A percentile compares a stretch with the other conserved stretches of the same genome.
phyloP scores from a whole-genome alignment of 2,797 vertebrate species.

The Nannoperca australis region DNA sequence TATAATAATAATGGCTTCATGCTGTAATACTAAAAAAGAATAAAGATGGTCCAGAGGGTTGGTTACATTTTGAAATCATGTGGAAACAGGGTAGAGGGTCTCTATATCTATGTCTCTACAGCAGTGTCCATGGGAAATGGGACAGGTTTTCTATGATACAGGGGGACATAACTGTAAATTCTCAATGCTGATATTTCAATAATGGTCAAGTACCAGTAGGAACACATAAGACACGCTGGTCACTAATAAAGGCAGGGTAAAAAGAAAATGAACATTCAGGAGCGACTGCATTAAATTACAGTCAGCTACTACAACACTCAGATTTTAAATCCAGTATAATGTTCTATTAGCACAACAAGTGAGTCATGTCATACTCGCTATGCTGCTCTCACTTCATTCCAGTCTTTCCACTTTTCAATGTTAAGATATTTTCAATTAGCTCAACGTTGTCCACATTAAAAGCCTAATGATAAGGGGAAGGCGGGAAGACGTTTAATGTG shows the following conservation, averaged over 20 bases:
- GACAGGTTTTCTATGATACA: not conserved
- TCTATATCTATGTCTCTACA: not conserved
- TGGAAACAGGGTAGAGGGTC: not conserved
- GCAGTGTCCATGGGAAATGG: not conserved
- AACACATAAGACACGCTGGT: not conserved
- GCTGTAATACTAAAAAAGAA: not conserved
- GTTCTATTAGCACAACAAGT: not conserved
- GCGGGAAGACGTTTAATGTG: not conserved
- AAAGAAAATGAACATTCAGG: not conserved
- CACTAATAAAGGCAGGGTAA: too few relatives aligned
- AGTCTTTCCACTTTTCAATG: not conserved
- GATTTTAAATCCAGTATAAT: not conserved
- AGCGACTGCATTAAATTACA: not conserved
- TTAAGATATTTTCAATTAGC: not conserved
- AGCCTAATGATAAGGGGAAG: not conserved
- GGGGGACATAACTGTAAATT: not conserved
- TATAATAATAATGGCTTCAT: not conserved
- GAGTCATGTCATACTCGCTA: not conserved
- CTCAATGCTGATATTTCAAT: not conserved
- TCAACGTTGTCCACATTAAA: not conserved
- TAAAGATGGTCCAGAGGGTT: not conserved
- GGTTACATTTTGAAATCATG: not conserved
- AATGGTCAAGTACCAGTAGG: not conserved
- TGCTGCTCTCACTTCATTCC: not conserved
- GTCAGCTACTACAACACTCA: not conserved